Conservation (phyloP, 2,113 vertebrate species). For the Phaetusa simplex region DNA sequence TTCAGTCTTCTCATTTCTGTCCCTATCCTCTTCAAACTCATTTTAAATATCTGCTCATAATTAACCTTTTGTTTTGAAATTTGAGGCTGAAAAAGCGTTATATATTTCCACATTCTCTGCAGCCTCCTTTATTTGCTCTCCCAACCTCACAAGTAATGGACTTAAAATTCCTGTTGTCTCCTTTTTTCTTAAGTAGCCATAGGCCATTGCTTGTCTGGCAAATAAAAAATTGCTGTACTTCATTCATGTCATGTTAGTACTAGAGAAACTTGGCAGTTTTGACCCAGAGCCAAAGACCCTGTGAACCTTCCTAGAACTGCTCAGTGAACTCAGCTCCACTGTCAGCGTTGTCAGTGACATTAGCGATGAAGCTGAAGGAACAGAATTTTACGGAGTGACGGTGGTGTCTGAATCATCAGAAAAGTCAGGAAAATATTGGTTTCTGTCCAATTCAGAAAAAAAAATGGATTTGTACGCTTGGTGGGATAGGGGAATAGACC, state of each 20-base stretch:
- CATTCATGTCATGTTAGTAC: conserved; percentile 13
- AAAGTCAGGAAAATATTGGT: neutral
- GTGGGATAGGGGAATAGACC: neutral
- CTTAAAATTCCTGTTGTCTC: neutral
- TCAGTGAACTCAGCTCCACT: neutral
- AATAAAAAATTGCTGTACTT: conserved; percentile 28
- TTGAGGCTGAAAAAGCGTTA: neutral
- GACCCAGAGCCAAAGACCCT: neutral
- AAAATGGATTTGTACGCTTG: neutral
- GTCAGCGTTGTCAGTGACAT: neutral
- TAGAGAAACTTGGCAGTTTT: neutral
- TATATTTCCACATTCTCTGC: neutral
- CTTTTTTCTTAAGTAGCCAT: neutral
- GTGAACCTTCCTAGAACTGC: neutral
- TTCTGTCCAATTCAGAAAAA: neutral
- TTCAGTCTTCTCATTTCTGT: neutral
- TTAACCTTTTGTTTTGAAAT: neutral
- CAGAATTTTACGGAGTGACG: neutral
- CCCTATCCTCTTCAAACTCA: neutral
- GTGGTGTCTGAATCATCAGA: neutral
- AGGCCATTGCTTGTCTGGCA: neutral
- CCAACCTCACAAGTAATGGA: neutral
- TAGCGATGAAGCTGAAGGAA: neutral
- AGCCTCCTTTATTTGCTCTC: neutral
- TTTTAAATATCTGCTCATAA: neutral